Conservation (phyloP, 2,113 vertebrate species). For the Gallinago undulata region DNA sequence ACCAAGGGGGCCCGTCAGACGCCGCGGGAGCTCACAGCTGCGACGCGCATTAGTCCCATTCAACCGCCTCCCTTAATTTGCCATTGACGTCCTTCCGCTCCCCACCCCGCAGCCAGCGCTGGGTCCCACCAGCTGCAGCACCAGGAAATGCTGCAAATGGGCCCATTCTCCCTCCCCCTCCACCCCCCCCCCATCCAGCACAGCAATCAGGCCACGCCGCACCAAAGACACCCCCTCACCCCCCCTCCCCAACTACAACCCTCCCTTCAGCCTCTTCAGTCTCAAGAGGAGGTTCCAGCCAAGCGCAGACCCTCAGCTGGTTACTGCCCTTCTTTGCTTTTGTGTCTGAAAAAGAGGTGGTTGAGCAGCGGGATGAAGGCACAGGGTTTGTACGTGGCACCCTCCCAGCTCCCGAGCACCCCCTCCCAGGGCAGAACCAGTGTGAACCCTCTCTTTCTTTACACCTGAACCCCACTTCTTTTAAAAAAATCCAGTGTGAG, state of each 20-base stretch:
- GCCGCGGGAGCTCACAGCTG: constrained; percentile 26
- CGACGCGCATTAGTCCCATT: not conserved
- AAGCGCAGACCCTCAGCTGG: not conserved
- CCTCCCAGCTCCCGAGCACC: not conserved
- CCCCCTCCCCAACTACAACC: not conserved
- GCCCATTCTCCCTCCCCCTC: not conserved
- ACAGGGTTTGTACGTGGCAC: not conserved
- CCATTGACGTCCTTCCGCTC: constrained; percentile 34
- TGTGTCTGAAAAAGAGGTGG: not conserved
- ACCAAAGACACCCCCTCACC: not conserved
- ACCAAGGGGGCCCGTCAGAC: not conserved
- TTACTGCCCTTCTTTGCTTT: not conserved
- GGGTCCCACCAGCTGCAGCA: constrained; percentile 36
- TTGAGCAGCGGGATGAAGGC: accelerated
- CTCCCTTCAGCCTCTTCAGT: accelerated
- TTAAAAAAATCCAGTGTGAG: not conserved
- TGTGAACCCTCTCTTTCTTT: not conserved
- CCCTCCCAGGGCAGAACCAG: not conserved
- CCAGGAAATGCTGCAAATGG: constrained; percentile 47
- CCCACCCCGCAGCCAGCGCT: not conserved
- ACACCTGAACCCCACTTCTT: not conserved
- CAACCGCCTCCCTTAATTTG: not conserved
- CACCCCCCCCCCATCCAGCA: not conserved
- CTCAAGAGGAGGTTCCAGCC: not conserved
- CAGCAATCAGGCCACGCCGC: not conserved